Conservation (phyloP, 1,140 invertebrate genomes). For the Vollenhovia emeryi region DNA sequence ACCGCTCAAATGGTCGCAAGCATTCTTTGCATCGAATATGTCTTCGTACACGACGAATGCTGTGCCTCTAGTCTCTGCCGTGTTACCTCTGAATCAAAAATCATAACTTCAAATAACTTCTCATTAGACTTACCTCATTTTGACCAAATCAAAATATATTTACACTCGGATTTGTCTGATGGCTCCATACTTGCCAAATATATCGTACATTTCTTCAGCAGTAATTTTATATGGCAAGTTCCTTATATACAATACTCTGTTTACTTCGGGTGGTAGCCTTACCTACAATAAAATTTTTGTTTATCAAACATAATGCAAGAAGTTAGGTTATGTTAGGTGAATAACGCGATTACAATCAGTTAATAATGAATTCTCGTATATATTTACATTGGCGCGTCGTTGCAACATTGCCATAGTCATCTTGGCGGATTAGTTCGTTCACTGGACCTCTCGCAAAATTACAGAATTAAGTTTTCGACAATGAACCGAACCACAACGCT, state of each 20-base stretch:
- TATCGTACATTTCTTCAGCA: conserved; percentile 99
- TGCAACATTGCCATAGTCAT: conserved; percentile 88
- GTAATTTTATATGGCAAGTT: conserved; percentile 99
- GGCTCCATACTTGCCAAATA: conserved; percentile 99
- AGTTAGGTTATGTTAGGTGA: conserved; percentile 34
- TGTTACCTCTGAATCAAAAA: conserved; percentile 93
- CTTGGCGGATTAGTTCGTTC: conserved; percentile 68
- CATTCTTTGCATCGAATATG: conserved; percentile 99
- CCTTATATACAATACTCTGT: conserved; percentile 97
- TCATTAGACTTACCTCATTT: neutral
- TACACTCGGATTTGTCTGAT: conserved; percentile 99
- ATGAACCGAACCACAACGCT: neutral
- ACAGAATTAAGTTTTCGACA: neutral
- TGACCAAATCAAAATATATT: conserved; percentile 88
- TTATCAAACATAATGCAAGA: conserved; percentile 4
- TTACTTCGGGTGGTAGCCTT: conserved; percentile 98
- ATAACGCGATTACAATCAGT: neutral
- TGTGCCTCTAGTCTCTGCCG: conserved; percentile 98
- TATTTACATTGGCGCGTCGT: conserved; percentile 87
- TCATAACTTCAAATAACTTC: neutral
- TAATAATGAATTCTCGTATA: conserved; percentile 27
- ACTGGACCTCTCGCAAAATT: neutral
- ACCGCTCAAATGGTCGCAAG: conserved; percentile 99
- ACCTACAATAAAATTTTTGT: conserved; percentile 88
- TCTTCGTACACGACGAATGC: conserved; percentile 99